These are phyloP conservation scores for Mormyrops attenuatus DNA, from an alignment of 2,797 vertebrate species.

Conservation along the genomic window DNA sequence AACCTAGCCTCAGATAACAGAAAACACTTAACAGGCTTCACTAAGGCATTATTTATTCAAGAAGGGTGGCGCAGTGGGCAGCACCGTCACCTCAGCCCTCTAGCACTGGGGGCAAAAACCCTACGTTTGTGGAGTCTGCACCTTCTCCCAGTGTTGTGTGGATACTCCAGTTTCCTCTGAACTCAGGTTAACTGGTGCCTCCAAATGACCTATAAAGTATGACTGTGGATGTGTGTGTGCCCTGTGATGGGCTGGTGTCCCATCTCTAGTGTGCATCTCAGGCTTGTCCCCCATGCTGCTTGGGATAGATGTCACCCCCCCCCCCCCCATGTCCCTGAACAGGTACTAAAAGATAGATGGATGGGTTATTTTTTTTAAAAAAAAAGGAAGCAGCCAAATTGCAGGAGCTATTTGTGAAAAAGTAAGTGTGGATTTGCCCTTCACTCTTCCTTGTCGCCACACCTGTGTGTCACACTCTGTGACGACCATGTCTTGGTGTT, in stretches of 20 bases:
- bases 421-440: neutral
- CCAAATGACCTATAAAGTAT: neutral
- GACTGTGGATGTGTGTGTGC: neutral
- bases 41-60: neutral
- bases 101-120: neutral
- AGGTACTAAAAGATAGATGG: neutral
- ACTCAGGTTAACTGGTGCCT: neutral
- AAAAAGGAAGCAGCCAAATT: neutral
- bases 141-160: neutral
- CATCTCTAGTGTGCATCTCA: neutral
- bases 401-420: neutral
- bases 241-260: neutral
- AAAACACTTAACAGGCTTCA: neutral
- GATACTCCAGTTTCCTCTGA: neutral
- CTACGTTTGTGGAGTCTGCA: neutral
- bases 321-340: neutral
- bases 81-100: neutral
- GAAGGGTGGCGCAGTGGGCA: neutral
- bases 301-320: neutral
- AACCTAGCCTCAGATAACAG: neutral
- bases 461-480: neutral
- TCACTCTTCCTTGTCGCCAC: neutral
- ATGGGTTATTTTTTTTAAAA: neutral
- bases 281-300: neutral
- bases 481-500: neutral